Base-by-base conservation (phyloP, 2,888 invertebrate genomes). In the Epinotia nisella region DNA sequence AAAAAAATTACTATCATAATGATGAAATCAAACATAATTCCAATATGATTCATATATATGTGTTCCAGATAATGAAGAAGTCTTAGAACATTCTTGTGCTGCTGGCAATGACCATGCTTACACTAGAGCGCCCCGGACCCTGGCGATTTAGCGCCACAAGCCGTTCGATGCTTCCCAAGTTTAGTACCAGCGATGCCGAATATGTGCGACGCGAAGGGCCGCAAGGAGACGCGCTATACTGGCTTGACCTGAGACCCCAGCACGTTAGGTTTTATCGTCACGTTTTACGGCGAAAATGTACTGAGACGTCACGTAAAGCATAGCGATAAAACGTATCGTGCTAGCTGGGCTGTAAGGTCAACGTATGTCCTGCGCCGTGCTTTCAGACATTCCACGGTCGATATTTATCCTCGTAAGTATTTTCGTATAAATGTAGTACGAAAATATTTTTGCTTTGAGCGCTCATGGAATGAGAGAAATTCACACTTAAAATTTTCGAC, bases 131-230 rank as follows among this genome's bases (percentile, higher is more conserved):
- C 4, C 45, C 9, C 24, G n/a, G 13, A 24, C 24, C 24, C n/a
- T 0, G 9, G 15, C 21, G 61, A 62, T 10, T 7, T 49, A n/a
- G 24, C 21, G 45, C 10, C 61, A 62, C 24, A 62, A 49, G 61
- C 61, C 45, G 24, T 9, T n/a, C n/a, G 15, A 3, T 9, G 15
- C 13, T 49, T 0, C 3, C 7, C 2, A 62, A 61, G 21, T 49
- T n/a, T 15, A 9, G 61, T 45, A 21, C 61, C 61, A 45, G 21
- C 39, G 61, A 15, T 61, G 61, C 61, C 21, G 61, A 41, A 19
- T 15, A 21, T 61, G 61, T 61, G n/a, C 21, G 15, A 24, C 15
- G 9, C 19, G 7, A 41, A 61, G 7, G 3, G 1, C 2, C 61
- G 61, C 45, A 61, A 9, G 21, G 9, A 13, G 2, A 61, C 41